phyloP scores from a whole-genome alignment of 2,797 vertebrate species.

The Rousettus madagascariensis region DNA sequence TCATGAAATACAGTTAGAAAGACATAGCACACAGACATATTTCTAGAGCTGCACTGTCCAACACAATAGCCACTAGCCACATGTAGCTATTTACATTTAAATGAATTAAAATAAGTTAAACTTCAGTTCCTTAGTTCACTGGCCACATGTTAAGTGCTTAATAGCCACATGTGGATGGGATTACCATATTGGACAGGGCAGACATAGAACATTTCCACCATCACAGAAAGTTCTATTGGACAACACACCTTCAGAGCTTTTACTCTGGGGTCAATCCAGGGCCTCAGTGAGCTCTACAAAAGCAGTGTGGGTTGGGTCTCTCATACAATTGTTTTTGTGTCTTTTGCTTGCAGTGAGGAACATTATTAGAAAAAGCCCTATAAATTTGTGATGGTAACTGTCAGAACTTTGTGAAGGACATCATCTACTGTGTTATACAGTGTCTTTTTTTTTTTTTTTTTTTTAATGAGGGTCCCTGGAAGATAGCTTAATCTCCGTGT shows the following conservation, averaged over 20 bases:
- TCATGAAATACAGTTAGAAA: background rate
- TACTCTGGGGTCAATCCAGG: background rate
- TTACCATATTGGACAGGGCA: background rate
- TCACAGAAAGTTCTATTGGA: background rate
- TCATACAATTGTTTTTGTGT: background rate
- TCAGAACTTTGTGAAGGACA: background rate
- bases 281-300: background rate
- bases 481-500: background rate
- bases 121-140: background rate
- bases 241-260: background rate
- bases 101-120: background rate
- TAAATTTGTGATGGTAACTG: background rate
- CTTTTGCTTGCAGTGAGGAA: background rate
- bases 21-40: background rate
- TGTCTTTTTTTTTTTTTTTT: background rate
- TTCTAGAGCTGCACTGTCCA: background rate
- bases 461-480: background rate
- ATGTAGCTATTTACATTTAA: background rate
- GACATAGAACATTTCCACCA: background rate
- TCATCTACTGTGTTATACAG: background rate
- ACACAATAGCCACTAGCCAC: accelerated
- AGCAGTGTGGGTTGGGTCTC: background rate
- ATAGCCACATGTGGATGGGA: background rate
- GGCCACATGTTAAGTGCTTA: background rate
- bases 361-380: background rate